Conservation (phyloP, 2,797 vertebrate species). For the Remorina albescens region DNA sequence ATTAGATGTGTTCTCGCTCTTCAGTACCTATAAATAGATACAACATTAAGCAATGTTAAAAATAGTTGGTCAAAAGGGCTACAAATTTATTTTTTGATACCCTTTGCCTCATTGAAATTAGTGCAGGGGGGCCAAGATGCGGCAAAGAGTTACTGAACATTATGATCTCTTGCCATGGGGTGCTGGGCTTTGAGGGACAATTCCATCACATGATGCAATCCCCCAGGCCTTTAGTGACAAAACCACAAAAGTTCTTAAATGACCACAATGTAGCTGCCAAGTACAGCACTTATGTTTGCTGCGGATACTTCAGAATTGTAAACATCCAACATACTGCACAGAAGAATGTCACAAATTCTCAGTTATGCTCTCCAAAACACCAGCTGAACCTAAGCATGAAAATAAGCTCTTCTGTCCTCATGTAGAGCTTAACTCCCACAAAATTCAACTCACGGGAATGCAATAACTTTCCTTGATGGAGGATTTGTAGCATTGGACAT, state of each 20-base stretch:
- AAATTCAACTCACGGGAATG: no score
- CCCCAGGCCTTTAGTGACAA: constrained; percentile 52
- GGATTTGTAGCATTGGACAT: no score
- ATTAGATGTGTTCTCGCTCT: constrained; percentile 3
- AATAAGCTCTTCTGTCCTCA: no score
- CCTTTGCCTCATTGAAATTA: constrained; percentile 47
- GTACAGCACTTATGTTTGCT: constrained; percentile 25
- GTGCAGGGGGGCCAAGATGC: constrained; percentile 72
- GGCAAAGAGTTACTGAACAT: constrained; percentile 62
- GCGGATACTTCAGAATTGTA: constrained; percentile 25
- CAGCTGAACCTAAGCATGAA: no score
- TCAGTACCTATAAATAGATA: constrained; percentile 51
- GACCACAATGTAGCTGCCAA: constrained; percentile 55
- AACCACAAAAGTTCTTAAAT: constrained; percentile 38
- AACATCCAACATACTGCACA: constrained; percentile 16
- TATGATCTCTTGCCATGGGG: constrained; percentile 54
- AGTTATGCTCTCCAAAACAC: background rate
- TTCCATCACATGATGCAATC: constrained; percentile 67
- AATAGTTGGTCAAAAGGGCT: constrained; percentile 61
- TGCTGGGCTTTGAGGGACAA: constrained; percentile 43
- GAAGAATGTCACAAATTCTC: constrained; percentile 12
- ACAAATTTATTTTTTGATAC: constrained; percentile 52
- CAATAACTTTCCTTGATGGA: no score
- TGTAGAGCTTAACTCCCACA: no score
- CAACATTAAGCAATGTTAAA: constrained; percentile 62